A percentile compares a stretch with the other conserved stretches of the same genome.
Conservation (phyloP, 2,113 vertebrate genomes). For the Erythrolamprus reginae region DNA sequence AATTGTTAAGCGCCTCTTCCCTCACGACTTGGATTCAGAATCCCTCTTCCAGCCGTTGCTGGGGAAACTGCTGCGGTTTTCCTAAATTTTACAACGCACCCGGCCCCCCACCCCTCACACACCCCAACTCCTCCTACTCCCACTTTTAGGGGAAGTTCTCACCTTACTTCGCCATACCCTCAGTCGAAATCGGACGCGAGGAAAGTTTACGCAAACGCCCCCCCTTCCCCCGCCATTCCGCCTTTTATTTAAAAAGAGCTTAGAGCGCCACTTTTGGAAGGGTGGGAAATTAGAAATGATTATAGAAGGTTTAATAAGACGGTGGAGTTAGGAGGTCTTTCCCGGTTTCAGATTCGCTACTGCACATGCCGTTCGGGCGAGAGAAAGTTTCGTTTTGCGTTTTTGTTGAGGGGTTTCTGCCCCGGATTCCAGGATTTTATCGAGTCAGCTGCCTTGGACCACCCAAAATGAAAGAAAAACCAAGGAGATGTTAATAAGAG, state of each 20-base stretch:
- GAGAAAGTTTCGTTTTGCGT: not conserved
- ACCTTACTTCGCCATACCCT: not conserved
- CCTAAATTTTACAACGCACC: not conserved
- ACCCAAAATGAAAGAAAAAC: slow-evolving; percentile 8
- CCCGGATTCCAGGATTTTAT: slow-evolving; percentile 11
- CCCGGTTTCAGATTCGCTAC: not conserved
- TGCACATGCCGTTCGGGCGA: not conserved
- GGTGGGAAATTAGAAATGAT: not conserved
- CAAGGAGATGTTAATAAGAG: not conserved
- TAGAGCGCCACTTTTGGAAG: not conserved
- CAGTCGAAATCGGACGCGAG: no score
- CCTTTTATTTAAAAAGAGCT: not conserved
- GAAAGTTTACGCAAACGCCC: not conserved
- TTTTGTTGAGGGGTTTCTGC: not conserved
- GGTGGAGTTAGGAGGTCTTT: not conserved
- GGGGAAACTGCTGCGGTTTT: not conserved
- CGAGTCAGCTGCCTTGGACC: slow-evolving; percentile 44
- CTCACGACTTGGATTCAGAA: not conserved
- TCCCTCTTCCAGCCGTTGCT: not conserved
- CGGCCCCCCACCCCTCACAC: not conserved
- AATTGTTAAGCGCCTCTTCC: not conserved
- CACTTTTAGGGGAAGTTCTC: not conserved
- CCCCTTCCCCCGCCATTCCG: no score
- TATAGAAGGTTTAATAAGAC: not conserved
- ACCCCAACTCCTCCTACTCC: not conserved